Evolutionary conservation across 2,113 vertebrate species (phyloP).

Genomic region (Callipepla californica): DNA sequence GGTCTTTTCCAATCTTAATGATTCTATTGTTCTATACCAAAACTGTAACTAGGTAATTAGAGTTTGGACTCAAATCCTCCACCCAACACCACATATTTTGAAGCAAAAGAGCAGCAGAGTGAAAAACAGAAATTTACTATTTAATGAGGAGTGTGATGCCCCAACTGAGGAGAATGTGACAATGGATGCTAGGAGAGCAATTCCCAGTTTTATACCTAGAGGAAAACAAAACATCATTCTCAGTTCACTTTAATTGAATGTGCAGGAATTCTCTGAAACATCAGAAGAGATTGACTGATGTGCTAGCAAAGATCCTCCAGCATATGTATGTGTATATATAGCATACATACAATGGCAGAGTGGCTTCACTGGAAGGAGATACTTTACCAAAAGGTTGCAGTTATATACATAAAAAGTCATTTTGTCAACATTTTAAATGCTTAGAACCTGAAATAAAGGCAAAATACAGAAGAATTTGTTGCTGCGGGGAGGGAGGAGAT

Average conservation of each 20-base stretch:
- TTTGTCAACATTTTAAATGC: not conserved
- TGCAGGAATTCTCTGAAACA: not conserved
- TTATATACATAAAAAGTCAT: not conserved
- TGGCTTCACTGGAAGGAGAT: not conserved
- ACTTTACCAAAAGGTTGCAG: not conserved
- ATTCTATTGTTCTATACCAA: not conserved
- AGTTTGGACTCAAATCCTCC: not conserved
- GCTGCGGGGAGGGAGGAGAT: not conserved
- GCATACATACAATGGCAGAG: not conserved
- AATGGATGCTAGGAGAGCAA: not conserved
- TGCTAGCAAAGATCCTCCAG: not conserved
- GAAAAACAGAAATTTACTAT: slow-evolving; percentile 4
- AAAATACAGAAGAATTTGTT: not conserved
- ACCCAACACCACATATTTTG: not conserved
- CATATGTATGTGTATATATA: not conserved
- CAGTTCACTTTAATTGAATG: not conserved
- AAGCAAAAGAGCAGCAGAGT: not conserved
- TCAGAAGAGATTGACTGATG: not conserved
- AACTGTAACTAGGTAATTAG: not conserved
- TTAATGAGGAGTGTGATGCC: not conserved
- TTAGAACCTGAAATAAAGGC: not conserved
- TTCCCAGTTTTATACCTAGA: not conserved
- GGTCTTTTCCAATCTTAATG: no score
- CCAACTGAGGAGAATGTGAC: not conserved
- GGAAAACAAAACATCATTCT: not conserved